phyloP scores from a whole-genome alignment of 2,888 invertebrate species.

The Gymnosoma rotundatum region DNA sequence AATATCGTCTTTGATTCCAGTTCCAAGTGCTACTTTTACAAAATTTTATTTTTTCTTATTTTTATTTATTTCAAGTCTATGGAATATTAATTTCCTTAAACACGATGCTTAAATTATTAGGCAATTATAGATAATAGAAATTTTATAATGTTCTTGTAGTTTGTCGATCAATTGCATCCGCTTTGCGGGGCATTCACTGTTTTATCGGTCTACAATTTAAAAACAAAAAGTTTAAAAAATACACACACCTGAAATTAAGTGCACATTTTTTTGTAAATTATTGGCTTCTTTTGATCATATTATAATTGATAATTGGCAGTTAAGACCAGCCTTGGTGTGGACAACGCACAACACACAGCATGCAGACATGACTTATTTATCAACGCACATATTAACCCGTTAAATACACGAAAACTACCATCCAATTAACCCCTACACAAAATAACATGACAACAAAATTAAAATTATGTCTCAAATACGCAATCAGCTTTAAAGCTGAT shows the following conservation, averaged over 20 bases:
- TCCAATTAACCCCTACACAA: slow-evolving; percentile 21
- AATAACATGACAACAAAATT: slow-evolving; percentile 29
- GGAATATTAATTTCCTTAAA: too few species aligned
- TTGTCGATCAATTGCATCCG: neutral
- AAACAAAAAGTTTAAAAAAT: neutral
- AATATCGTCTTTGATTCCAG: too few species aligned
- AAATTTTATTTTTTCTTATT: too few species aligned
- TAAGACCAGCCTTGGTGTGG: slow-evolving; percentile 47
- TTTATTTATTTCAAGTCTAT: too few species aligned
- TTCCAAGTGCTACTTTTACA: too few species aligned
- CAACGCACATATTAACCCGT: slow-evolving; percentile 57
- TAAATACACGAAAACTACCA: slow-evolving; percentile 10
- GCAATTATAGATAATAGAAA: too few species aligned
- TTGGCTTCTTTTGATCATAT: slow-evolving; percentile 56
- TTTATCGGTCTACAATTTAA: neutral
- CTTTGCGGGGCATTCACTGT: neutral
- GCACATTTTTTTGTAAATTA: slow-evolving; percentile 40
- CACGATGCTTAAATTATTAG: too few species aligned
- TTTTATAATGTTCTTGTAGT: too few species aligned
- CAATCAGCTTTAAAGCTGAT: slow-evolving; percentile 28
- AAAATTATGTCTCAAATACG: slow-evolving; percentile 14
- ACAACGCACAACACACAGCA: slow-evolving; percentile 40
- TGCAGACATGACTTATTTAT: slow-evolving; percentile 56
- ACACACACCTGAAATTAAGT: slow-evolving; percentile 49
- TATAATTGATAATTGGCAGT: slow-evolving; percentile 68